A percentile compares a stretch with the other conserved stretches of the same genome.
phyloP scores from a whole-genome alignment of 2,797 vertebrate species.

The Syndactyla subalaris region DNA sequence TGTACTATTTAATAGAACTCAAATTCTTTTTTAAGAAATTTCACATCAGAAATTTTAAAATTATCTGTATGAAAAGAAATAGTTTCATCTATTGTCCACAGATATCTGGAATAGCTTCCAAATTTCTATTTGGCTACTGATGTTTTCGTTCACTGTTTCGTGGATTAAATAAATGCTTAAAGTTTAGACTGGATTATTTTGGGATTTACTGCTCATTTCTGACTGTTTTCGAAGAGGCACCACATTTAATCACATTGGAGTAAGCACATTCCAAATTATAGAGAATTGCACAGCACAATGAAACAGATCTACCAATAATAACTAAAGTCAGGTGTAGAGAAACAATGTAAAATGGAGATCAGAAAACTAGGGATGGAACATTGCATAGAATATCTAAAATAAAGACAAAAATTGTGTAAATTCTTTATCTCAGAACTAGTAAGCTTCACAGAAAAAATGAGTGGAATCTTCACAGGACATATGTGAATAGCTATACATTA shows the following conservation, averaged over 20 bases:
- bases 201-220: background rate
- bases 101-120: background rate
- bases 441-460: background rate
- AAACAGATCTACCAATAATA: background rate
- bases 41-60: background rate
- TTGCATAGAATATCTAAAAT: background rate
- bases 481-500: background rate
- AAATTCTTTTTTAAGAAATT: background rate
- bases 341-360: background rate
- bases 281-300: rapidly evolving
- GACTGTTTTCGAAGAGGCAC: background rate
- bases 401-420: background rate
- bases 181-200: background rate
- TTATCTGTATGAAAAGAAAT: background rate
- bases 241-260: background rate
- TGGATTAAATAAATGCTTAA: background rate
- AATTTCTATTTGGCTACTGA: background rate
- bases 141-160: background rate
- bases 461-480: background rate
- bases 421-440: background rate
- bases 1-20: background rate
- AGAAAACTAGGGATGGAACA: background rate
- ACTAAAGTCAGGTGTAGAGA: background rate
- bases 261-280: background rate
- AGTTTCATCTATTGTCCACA: background rate